Percentiles rank a stretch among this genome's conserved stretches.
Conservation (phyloP, 2,888 invertebrate genomes). For the Dendrolimus houi region DNA sequence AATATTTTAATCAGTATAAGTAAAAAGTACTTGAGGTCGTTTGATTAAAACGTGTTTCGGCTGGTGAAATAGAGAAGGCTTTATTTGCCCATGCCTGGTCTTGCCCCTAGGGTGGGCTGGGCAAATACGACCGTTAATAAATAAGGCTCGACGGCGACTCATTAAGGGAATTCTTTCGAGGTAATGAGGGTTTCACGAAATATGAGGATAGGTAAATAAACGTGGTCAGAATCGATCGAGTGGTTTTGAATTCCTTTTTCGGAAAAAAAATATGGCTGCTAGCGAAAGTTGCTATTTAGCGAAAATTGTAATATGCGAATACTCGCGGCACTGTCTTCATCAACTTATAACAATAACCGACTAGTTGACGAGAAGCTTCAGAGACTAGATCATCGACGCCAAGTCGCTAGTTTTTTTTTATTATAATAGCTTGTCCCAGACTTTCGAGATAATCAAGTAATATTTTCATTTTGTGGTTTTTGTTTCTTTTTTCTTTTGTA, state of each 20-base stretch:
- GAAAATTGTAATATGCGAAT: too few species aligned
- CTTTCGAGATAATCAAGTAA: too few species aligned
- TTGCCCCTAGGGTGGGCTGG: conserved; percentile 31
- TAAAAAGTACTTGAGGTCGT: conserved; percentile 34
- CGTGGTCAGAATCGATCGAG: background rate
- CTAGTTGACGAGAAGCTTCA: too few species aligned
- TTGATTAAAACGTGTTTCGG: conserved; percentile 51
- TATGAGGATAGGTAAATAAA: conserved; percentile 18
- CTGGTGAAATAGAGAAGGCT: conserved; percentile 45
- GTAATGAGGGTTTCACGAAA: conserved; percentile 18
- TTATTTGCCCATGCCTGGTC: conserved; percentile 34
- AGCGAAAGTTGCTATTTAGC: too few species aligned
- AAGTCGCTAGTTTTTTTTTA: too few species aligned
- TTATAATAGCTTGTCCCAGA: too few species aligned
- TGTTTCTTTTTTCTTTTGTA: too few species aligned
- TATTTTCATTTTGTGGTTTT: too few species aligned
- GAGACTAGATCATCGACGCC: too few species aligned
- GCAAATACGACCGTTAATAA: conserved; percentile 25
- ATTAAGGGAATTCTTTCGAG: conserved; percentile 18
- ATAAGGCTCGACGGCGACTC: conserved; percentile 14
- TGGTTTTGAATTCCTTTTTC: background rate
- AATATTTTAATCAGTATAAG: too few species aligned
- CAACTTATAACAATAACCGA: too few species aligned
- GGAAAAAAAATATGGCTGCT: background rate
- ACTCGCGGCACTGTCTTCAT: too few species aligned